These are phyloP conservation scores for Drosophila mayri DNA, from an alignment of 1,140 invertebrate species.

Conservation along the genomic window DNA sequence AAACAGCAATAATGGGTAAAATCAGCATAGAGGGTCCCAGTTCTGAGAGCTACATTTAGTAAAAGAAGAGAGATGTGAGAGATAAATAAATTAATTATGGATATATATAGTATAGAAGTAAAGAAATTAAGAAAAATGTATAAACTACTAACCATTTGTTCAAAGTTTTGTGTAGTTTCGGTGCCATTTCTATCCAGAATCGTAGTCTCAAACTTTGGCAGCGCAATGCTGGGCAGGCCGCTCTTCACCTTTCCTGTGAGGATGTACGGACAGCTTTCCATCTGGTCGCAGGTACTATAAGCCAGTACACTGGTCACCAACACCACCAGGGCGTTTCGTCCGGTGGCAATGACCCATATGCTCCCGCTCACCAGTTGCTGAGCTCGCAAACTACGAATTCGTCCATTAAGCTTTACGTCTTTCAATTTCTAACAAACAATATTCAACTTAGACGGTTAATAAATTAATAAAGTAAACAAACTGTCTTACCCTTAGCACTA, in stretches of 20 bases:
- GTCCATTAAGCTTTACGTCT: constrained; percentile 86
- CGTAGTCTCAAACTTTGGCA: constrained; percentile 88
- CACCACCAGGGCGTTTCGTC: constrained; percentile 92
- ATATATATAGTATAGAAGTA: too few relatives aligned
- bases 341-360: constrained; percentile 91
- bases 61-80: not conserved
- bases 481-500: constrained; percentile 88
- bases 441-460: constrained; percentile 5
- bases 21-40: constrained; percentile 91
- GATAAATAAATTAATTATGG: not conserved
- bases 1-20: constrained; percentile 92
- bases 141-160: constrained; percentile 85
- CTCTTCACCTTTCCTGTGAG: constrained; percentile 88
- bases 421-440: constrained; percentile 88
- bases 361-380: constrained; percentile 85
- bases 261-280: constrained; percentile 86
- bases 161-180: constrained; percentile 84
- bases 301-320: constrained; percentile 88
- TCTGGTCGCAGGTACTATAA: constrained; percentile 85
- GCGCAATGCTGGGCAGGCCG: constrained; percentile 87
- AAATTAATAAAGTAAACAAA: not conserved
- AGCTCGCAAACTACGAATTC: constrained; percentile 47
- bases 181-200: constrained; percentile 86
- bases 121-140: not conserved
- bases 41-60: constrained; percentile 84